Conservation (phyloP, 53 echinoderm and acorn worm species). For the Luidia sarsii region DNA sequence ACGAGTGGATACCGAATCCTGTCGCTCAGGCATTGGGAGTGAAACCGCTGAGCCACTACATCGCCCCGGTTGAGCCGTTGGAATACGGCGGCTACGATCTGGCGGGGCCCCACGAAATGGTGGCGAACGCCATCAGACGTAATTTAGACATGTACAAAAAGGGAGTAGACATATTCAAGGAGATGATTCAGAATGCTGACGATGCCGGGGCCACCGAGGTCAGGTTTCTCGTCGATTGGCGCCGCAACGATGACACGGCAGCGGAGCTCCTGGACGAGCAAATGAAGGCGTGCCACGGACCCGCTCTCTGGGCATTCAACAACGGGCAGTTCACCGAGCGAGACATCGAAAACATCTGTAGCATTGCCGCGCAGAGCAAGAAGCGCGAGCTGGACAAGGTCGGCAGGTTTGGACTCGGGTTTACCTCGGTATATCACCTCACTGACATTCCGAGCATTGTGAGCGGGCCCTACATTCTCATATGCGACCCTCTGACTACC, state of each 20-base stretch:
- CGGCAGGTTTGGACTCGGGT: slow-evolving; percentile 91
- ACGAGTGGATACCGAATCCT: slow-evolving; percentile 44
- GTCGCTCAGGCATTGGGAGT: slow-evolving; percentile 46
- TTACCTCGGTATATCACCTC: slow-evolving; percentile 90
- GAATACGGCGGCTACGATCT: slow-evolving; percentile 52
- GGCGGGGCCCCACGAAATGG: slow-evolving; percentile 50
- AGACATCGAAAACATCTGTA: slow-evolving; percentile 83
- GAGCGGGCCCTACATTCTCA: slow-evolving; percentile 62
- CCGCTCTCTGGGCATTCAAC: slow-evolving; percentile 89
- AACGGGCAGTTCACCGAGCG: slow-evolving; percentile 78
- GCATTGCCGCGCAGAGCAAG: slow-evolving; percentile 76
- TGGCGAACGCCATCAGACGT: slow-evolving; percentile 51
- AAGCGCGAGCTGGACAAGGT: slow-evolving; percentile 70
- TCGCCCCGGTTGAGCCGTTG: slow-evolving; percentile 47
- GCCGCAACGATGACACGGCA: slow-evolving; percentile 55
- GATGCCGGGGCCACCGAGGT: slow-evolving; percentile 89
- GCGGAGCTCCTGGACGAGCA: slow-evolving; percentile 59
- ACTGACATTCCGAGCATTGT: slow-evolving; percentile 93
- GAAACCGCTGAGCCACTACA: slow-evolving; percentile 40
- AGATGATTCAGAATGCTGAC: slow-evolving; percentile 96
- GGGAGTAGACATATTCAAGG: slow-evolving; percentile 64
- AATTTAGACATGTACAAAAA: slow-evolving; percentile 62
- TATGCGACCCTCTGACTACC: slow-evolving; percentile 85
- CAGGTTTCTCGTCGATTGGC: slow-evolving; percentile 82
- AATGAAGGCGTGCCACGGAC: slow-evolving; percentile 89